Evolutionary conservation across 2,888 invertebrate species (phyloP).

Genomic region (Slavum lentiscoides): DNA sequence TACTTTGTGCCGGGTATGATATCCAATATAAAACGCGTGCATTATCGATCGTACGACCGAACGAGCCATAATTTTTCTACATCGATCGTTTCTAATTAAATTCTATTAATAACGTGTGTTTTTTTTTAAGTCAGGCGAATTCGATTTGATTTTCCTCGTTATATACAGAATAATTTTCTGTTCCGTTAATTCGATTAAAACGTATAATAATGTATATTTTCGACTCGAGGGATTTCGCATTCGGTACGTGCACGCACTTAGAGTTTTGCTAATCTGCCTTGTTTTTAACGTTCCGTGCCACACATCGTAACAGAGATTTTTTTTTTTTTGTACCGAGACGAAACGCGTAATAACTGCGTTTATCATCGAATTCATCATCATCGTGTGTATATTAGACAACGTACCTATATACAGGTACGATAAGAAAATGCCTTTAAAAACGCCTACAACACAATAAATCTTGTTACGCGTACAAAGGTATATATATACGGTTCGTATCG

Average conservation of each 20-base stretch:
- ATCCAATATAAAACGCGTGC: too few relatives aligned
- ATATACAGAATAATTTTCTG: background rate
- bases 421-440: background rate
- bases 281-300: background rate
- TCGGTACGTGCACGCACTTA: too few relatives aligned
- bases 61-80: background rate
- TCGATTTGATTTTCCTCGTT: background rate
- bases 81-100: background rate
- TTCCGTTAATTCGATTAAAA: too few relatives aligned
- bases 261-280: background rate
- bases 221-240: too few relatives aligned
- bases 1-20: too few relatives aligned
- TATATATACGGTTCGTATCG: constrained; percentile 11
- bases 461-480: constrained; percentile 28
- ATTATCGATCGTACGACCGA: background rate
- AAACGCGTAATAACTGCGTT: background rate
- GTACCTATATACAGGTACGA: background rate
- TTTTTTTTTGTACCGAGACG: too few relatives aligned
- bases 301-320: background rate
- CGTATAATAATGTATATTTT: too few relatives aligned
- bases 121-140: background rate
- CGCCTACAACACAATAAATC: constrained; percentile 6
- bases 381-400: constrained; percentile 4
- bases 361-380: background rate
- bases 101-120: too few relatives aligned